A percentile compares a stretch with the other conserved stretches of the same genome.
Evolutionary conservation across 2,888 invertebrate genomes (phyloP).

Genomic region (Napeogenes inachia): DNA sequence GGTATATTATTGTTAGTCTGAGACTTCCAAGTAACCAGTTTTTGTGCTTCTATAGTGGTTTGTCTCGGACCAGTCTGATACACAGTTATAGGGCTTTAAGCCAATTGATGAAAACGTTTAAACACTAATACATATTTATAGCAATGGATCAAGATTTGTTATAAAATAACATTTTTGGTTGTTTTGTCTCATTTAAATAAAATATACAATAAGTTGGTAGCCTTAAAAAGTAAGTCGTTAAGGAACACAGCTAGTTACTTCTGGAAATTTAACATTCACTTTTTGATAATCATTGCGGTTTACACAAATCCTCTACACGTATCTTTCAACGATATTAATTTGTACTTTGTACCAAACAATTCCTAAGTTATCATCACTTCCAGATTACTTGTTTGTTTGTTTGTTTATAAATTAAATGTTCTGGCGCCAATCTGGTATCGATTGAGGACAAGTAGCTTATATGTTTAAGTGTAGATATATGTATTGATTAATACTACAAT

Average conservation of each 20-base stretch:
- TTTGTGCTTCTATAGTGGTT: background rate
- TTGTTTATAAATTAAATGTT: background rate
- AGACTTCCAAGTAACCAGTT: background rate
- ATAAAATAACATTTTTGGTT: too few species aligned
- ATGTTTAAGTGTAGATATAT: background rate
- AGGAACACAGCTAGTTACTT: background rate
- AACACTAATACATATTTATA: background rate
- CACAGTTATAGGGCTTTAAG: background rate
- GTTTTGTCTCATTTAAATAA: too few species aligned
- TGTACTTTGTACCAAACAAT: slow-evolving; percentile 2
- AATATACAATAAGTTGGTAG: too few species aligned
- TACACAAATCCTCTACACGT: too few species aligned
- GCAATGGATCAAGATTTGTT: background rate
- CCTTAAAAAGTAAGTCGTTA: background rate
- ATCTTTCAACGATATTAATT: background rate
- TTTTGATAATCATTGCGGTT: background rate
- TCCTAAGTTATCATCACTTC: background rate
- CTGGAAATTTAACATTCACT: background rate
- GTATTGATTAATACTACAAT: background rate
- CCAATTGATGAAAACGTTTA: background rate
- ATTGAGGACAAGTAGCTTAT: background rate
- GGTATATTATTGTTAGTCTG: background rate
- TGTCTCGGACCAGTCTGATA: background rate
- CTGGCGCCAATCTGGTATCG: background rate
- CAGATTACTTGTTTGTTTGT: background rate